Evolutionary conservation across 2,797 vertebrate species (phyloP), one percentile per base, ranked within the genome.

Genomic region (Gallirallus australis): DNA sequence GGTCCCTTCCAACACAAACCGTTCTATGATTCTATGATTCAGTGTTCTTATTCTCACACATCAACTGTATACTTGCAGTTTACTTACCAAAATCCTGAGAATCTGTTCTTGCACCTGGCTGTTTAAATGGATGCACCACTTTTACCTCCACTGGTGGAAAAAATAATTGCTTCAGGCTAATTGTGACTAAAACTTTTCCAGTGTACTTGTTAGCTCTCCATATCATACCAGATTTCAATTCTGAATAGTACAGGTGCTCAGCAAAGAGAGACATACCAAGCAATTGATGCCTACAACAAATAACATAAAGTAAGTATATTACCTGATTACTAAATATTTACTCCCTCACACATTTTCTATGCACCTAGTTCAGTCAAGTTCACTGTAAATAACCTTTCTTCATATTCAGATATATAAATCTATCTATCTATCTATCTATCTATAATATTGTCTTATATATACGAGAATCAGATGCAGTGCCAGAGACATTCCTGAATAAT

Each of bases 211-310:
- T 98, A 28, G 98, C 96, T 97, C 97, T 98, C 96, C 97, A 98
- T 92, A 99, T 98, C 11, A 96, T 95, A 59, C 95, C 97, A 17
- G 97, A 98, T 66, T 95, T 98, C 45, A 96, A 89, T 31, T 99
- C 98, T 39, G 98, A 98, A 96, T 99, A 98, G 96, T 98, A 99
- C 12, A 99, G 83, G 28, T 97, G 83, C 45, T 99, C 98, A 96
- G 97, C 97, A 93, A 99, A 99, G 77, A 99, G 35, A 19, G 99
- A 98, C 82, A 99, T 97, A 54, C 97, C 97, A 92, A 98, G 89
- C 69, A 98, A 94, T 53, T 90, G 96, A 73, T 97, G 97, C 82
- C 99, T 99, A 91, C 52, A n/a, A 77, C 69, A 75, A 77, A 86
- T 10, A 92, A 52, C 53, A 82, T 12, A 39, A 81, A 71, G 9